Evolutionary conservation across 1,140 invertebrate species (phyloP).

Genomic region (Drosophila kepulauana): DNA sequence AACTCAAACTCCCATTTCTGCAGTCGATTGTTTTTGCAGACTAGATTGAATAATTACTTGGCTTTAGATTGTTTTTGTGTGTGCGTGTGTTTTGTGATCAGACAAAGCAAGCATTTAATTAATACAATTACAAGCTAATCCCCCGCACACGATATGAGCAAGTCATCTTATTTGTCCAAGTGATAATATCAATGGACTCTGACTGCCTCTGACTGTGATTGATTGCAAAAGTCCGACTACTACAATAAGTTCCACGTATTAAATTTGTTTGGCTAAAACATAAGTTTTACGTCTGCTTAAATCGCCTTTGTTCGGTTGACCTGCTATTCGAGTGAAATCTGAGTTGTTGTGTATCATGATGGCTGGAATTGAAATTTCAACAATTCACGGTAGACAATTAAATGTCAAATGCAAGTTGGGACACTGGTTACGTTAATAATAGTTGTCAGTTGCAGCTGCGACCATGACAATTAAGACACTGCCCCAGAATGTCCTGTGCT

Average conservation of each 20-base stretch:
- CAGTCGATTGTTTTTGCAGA: conserved; percentile 13
- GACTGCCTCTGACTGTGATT: conserved; percentile 4
- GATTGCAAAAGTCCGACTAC: not conserved
- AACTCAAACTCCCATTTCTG: not conserved
- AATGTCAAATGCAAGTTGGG: conserved; percentile 62
- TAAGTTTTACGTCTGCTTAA: not conserved
- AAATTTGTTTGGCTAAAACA: not conserved
- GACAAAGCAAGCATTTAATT: conserved; percentile 45
- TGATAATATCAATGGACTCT: not conserved
- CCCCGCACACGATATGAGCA: conserved; percentile 26
- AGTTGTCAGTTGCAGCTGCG: conserved; percentile 73
- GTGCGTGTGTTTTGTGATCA: conserved; percentile 35
- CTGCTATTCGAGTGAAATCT: not conserved
- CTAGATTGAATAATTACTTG: conserved; percentile 6
- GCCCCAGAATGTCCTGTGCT: conserved; percentile 7
- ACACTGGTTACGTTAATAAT: conserved; percentile 62
- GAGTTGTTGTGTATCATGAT: conserved; percentile 16
- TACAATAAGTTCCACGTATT: not conserved
- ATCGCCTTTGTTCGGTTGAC: too few relatives aligned
- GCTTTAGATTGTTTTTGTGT: conserved; percentile 48
- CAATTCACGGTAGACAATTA: conserved; percentile 64
- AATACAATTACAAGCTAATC: conserved; percentile 53
- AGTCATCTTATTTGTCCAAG: conserved; percentile 70
- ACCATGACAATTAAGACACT: conserved; percentile 43
- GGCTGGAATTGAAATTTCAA: conserved; percentile 41